A percentile compares a stretch with the other conserved stretches of the same genome.
phyloP scores from a whole-genome alignment of 2,113 vertebrate genomes.

The Oncorhynchus masou region DNA sequence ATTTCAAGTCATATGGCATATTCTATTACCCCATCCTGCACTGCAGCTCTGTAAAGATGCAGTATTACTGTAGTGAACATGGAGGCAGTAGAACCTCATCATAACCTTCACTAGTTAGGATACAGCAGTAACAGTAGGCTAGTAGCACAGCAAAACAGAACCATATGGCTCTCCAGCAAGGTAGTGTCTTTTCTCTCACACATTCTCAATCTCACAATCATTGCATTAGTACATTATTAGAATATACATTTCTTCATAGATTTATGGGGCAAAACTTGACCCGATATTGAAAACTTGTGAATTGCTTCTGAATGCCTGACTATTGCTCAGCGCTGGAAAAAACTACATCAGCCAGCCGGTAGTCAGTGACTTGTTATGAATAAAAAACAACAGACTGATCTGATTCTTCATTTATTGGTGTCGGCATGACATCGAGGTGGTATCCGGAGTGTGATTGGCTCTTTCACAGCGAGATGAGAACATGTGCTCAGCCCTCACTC shows the following conservation, averaged over 20 bases:
- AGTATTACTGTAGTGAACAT: not conserved
- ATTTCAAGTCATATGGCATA: not conserved
- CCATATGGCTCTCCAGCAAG: not conserved
- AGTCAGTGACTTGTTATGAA: not conserved
- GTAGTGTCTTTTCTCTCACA: not conserved
- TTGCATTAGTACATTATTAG: not conserved
- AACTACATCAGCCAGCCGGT: not conserved
- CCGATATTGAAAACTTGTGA: not conserved
- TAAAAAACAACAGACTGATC: not conserved
- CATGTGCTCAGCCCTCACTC: constrained; percentile 39
- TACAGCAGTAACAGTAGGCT: not conserved
- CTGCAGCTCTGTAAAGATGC: not conserved
- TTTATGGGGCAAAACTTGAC: not conserved
- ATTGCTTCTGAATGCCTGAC: not conserved
- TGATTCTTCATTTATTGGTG: not conserved
- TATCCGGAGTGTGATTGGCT: constrained; percentile 29
- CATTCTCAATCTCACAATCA: not conserved
- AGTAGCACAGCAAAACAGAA: not conserved
- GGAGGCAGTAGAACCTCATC: not conserved
- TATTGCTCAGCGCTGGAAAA: not conserved
- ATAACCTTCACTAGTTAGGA: too few species aligned
- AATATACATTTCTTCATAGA: not conserved
- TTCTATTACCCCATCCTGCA: not conserved
- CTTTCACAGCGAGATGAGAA: constrained; percentile 45
- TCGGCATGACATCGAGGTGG: not conserved